Evolutionary conservation across 2,113 vertebrate species (phyloP).

Genomic region (Myotis lucifugus): DNA sequence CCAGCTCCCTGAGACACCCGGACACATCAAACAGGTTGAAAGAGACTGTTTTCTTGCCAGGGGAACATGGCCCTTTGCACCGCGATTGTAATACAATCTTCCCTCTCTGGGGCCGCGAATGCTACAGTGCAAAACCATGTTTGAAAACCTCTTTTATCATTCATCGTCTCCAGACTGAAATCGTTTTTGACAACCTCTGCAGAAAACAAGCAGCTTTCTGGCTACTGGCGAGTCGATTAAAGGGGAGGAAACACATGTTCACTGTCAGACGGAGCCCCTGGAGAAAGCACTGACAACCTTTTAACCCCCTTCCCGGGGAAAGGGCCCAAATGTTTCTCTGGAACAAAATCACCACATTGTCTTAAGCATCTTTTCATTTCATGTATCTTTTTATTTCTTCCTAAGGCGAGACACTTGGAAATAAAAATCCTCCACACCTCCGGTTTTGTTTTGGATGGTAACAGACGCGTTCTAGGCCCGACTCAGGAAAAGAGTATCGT

Average conservation of each 20-base stretch:
- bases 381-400: slow-evolving; percentile 79
- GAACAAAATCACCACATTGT: slow-evolving; percentile 87
- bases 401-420: slow-evolving; percentile 76
- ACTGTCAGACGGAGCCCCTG: slow-evolving; percentile 90
- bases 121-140: slow-evolving; percentile 89
- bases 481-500: slow-evolving; percentile 39
- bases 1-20: slow-evolving; percentile 77
- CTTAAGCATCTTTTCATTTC: slow-evolving; percentile 88
- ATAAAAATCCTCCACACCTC: slow-evolving; percentile 68
- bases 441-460: slow-evolving; percentile 68
- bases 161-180: slow-evolving; percentile 91
- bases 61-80: slow-evolving; percentile 86
- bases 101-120: slow-evolving; percentile 86
- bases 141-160: slow-evolving; percentile 93
- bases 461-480: slow-evolving; percentile 62
- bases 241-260: slow-evolving; percentile 96
- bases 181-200: slow-evolving; percentile 92
- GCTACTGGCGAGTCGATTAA: slow-evolving; percentile 93
- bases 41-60: slow-evolving; percentile 82
- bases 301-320: slow-evolving; percentile 90
- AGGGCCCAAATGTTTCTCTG: slow-evolving; percentile 89
- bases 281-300: slow-evolving; percentile 93
- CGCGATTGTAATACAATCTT: slow-evolving; percentile 88
- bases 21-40: slow-evolving; percentile 86
- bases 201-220: slow-evolving; percentile 91